A percentile compares a stretch with the other conserved stretches of the same genome.
phyloP scores from a whole-genome alignment of 2,797 vertebrate species.

The Hybognathus amarus region DNA sequence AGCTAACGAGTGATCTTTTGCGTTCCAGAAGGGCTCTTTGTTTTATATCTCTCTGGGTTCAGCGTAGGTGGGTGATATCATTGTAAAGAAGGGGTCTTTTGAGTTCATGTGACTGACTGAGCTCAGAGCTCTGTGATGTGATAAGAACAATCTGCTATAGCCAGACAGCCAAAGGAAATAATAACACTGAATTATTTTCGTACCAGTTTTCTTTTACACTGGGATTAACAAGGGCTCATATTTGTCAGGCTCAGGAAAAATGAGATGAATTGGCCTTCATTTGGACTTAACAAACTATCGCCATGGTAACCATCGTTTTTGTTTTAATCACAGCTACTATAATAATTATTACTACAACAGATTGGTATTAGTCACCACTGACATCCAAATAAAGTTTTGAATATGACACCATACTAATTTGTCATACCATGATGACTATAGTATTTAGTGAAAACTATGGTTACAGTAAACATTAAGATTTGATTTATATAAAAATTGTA shows the following conservation, averaged over 20 bases:
- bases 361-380: not conserved
- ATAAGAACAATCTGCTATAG: constrained; percentile 29
- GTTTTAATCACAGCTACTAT: not conserved
- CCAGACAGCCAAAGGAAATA: constrained; percentile 42
- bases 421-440: not conserved
- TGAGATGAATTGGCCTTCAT: not conserved
- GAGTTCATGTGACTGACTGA: constrained; percentile 34
- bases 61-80: constrained; percentile 36
- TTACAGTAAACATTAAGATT: not conserved
- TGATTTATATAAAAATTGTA: not conserved
- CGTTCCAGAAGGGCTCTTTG: constrained; percentile 12
- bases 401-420: not conserved
- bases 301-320: constrained; percentile 4
- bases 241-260: constrained; percentile 31
- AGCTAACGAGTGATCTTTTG: constrained; percentile 3
- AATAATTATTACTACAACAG: not conserved
- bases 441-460: not conserved
- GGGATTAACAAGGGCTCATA: constrained; percentile 36
- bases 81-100: constrained; percentile 15
- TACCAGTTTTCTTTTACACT: constrained; percentile 41
- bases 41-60: constrained; percentile 20
- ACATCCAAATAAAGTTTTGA: constrained; percentile 7
- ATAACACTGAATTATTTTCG: constrained; percentile 48
- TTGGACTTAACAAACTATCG: not conserved
- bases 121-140: constrained; percentile 18